Base-by-base conservation (phyloP, 2,888 invertebrate species). In the Sisyra terminalis region DNA sequence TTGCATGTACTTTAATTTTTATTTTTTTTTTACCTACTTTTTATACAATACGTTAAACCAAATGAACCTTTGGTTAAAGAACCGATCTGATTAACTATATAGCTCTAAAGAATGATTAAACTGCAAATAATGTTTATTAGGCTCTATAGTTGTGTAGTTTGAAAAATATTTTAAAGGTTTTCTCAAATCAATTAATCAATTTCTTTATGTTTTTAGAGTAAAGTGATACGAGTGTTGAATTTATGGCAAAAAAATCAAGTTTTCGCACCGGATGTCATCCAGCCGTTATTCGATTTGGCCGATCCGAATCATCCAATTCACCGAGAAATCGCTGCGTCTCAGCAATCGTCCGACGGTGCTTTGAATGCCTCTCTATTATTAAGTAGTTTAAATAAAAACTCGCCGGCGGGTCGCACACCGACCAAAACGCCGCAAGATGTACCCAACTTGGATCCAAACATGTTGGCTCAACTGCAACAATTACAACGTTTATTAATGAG, bases 201-300 rank as follows among this genome's bases (percentile, higher is more conserved):
- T 35, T 13, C 45, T 46, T 47, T 14, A 18, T 45, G 42, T 47
- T 72, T 76, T 48, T 69, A 88, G 81, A 85, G 92, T 54, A 93
- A 94, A 65, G 85, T 98, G 41, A 92, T 97, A 45, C 68, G 97
- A 46, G 97, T 98, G n/a, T 67, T 98, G 40, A 97, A 98, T 64
- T 65, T 98, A 42, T 98, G 98, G 98, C 94, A 94, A 62, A 94
- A 96, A 59, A 96, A 97, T 61, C 80, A 82, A 60, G 94, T 98
- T 2, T 97, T 96, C 63, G 78, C 82, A n/a, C 79, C 90, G 0
- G 93, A 93, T 56, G 86, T 93, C 1, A 89, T 97, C 49, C 93
- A 90, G 55, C 90, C 92, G 0, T 67, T 93, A 42, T 78, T 92
- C 55, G 90, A 92, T 63, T 72, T 92, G 60, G 89, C 89, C 0